Conservation (phyloP, 2,888 invertebrate genomes). For the Xestia ashworthii region DNA sequence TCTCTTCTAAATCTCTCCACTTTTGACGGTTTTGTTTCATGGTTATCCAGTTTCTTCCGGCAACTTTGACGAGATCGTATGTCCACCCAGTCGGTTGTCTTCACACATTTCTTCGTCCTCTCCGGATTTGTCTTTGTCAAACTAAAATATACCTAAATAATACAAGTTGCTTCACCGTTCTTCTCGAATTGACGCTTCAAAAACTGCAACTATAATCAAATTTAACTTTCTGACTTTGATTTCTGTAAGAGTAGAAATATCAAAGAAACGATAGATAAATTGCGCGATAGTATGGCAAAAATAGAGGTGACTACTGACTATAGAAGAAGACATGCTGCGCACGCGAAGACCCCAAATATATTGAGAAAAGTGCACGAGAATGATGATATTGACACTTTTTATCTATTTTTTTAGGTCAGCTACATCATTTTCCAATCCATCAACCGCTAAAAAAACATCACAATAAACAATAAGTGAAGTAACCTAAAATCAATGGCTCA, state of each 20-base stretch:
- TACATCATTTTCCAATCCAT: neutral
- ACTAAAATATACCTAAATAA: neutral
- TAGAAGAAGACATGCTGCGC: neutral
- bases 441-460: neutral
- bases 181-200: neutral
- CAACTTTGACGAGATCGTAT: neutral
- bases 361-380: neutral
- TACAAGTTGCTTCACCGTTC: neutral
- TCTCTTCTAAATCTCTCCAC: no score
- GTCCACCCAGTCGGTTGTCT: neutral
- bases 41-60: no score
- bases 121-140: no score
- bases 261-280: neutral
- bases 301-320: neutral
- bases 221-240: neutral
- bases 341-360: neutral
- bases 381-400: neutral
- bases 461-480: neutral
- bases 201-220: neutral
- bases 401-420: neutral
- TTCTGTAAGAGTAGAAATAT: neutral
- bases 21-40: no score
- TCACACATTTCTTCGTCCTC: neutral
- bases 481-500: conserved; percentile 24
- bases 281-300: neutral